These are phyloP conservation scores for Grammomys dolichurus DNA, from an alignment of 2,113 vertebrate species.

Conservation along the genomic window DNA sequence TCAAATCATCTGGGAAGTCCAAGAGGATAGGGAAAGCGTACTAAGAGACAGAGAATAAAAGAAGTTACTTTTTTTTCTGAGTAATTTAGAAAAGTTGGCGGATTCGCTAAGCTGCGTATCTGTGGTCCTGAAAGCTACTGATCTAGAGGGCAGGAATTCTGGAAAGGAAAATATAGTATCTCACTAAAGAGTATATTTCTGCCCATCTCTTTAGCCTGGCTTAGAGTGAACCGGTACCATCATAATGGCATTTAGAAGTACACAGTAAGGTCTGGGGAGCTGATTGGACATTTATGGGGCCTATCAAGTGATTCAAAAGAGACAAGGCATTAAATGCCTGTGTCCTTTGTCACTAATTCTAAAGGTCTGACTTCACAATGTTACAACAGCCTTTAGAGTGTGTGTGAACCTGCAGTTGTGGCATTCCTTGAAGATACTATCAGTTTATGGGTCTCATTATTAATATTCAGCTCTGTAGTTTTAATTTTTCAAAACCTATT, in stretches of 20 bases:
- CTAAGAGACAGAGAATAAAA: neutral
- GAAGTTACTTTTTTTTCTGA: neutral
- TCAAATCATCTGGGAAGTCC: neutral
- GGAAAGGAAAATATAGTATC: neutral
- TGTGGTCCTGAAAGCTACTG: neutral
- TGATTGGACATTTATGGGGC: neutral
- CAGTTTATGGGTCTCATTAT: fast-evolving
- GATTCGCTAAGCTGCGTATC: neutral
- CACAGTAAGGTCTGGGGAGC: neutral
- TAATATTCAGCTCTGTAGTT: no score
- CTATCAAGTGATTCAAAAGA: neutral
- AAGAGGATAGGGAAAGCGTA: neutral
- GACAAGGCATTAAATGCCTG: neutral
- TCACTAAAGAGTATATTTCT: neutral
- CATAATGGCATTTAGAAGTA: neutral
- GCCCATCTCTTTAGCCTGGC: neutral
- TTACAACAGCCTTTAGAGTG: no score
- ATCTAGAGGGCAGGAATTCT: neutral
- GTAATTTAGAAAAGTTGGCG: neutral
- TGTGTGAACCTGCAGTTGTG: neutral
- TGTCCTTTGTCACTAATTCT: neutral
- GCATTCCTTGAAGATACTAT: neutral
- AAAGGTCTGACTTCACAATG: neutral
- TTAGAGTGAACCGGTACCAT: neutral
- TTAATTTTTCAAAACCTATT: no score